These are phyloP conservation scores for Thelaira solivaga DNA, from an alignment of 2,888 invertebrate genomes.

Conservation along the genomic window DNA sequence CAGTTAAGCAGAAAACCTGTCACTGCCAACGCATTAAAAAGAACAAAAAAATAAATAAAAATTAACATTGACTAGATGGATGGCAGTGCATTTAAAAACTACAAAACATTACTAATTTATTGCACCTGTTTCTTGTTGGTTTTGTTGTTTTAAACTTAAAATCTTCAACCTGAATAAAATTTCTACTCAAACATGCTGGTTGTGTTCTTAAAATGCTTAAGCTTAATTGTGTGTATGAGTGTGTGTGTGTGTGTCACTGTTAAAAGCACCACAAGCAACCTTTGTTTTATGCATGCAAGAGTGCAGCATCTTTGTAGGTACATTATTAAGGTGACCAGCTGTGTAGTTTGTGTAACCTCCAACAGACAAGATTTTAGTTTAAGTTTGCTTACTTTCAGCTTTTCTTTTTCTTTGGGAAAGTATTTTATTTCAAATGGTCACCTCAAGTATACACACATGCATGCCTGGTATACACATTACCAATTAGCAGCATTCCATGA, in stretches of 20 bases:
- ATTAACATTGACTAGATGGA: slow-evolving; percentile 29
- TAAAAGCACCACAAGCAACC: not conserved
- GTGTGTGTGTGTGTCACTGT: too few species aligned
- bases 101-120: slow-evolving; percentile 56
- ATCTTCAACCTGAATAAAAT: slow-evolving; percentile 10
- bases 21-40: slow-evolving; percentile 35
- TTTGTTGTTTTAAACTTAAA: slow-evolving; percentile 35
- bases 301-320: not conserved
- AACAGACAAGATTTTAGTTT: too few species aligned
- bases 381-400: too few species aligned
- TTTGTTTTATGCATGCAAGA: not conserved
- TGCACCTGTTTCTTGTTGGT: slow-evolving; percentile 50
- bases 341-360: too few species aligned
- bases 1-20: slow-evolving; percentile 45
- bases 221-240: not conserved
- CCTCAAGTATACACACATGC: too few species aligned
- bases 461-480: not conserved
- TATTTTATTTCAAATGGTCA: too few species aligned
- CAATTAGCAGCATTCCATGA: slow-evolving; percentile 32
- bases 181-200: slow-evolving; percentile 18
- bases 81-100: slow-evolving; percentile 47
- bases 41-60: not conserved
- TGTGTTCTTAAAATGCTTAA: not conserved
- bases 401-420: too few species aligned
- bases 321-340: too few species aligned